Evolutionary conservation across 2,797 vertebrate species (phyloP).

Genomic region (Micrastur ruficollis): DNA sequence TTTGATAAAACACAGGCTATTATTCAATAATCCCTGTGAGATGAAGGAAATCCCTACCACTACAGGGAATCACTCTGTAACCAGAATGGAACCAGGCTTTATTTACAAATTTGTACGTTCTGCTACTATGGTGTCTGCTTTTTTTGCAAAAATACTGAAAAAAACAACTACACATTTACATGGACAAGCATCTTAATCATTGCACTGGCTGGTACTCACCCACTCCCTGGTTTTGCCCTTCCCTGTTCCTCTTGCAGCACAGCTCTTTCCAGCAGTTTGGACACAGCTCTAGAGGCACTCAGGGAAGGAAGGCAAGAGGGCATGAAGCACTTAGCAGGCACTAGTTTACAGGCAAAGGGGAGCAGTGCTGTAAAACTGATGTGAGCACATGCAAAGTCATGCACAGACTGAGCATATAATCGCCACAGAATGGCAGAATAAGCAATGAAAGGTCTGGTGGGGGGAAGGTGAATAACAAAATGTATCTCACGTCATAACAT

Average conservation of each 20-base stretch:
- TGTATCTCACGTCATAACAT: background rate
- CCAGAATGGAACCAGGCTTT: background rate
- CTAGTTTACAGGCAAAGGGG: background rate
- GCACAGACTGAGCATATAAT: background rate
- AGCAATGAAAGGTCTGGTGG: background rate
- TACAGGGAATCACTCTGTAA: background rate
- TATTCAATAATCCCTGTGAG: background rate
- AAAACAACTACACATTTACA: background rate
- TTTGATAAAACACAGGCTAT: background rate
- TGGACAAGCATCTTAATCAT: background rate
- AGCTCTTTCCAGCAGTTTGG: background rate
- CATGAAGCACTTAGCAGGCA: background rate
- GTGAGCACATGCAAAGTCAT: background rate
- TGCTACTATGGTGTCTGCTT: background rate
- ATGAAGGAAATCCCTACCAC: background rate
- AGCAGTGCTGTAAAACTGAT: background rate
- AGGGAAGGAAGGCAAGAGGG: background rate
- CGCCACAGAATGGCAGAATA: background rate
- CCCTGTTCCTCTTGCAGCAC: background rate
- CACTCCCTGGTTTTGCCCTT: background rate
- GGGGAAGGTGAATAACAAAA: background rate
- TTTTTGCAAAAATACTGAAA: background rate
- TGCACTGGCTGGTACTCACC: background rate
- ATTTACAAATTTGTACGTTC: background rate
- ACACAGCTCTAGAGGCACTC: background rate